Evolutionary conservation across 1,140 invertebrate genomes (phyloP).

Genomic region (Hesperophylax magnus): DNA sequence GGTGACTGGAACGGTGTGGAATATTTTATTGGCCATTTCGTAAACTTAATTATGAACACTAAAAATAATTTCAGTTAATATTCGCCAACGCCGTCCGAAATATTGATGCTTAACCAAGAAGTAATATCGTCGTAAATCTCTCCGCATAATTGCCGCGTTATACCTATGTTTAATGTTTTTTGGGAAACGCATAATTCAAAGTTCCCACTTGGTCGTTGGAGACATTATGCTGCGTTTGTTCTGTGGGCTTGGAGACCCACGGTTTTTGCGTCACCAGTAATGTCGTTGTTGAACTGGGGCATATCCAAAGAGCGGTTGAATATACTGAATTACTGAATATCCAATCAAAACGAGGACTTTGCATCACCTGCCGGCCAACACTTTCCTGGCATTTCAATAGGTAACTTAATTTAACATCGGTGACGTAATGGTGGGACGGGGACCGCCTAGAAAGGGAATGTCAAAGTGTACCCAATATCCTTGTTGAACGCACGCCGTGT

Average conservation of each 20-base stretch:
- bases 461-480: conserved; percentile 26
- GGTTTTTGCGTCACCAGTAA: conserved; percentile 15
- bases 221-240: background rate
- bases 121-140: conserved; percentile 5
- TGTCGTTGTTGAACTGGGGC: conserved; percentile 9
- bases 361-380: conserved; percentile 19
- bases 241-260: conserved; percentile 26
- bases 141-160: conserved; percentile 20
- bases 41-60: conserved; percentile 11
- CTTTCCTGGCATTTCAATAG: conserved; percentile 31
- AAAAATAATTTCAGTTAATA: background rate
- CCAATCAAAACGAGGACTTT: conserved; percentile 15
- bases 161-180: background rate
- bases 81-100: conserved; percentile 30
- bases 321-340: background rate
- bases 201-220: background rate
- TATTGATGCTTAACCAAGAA: background rate
- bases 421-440: conserved; percentile 10
- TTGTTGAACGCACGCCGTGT: background rate
- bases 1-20: background rate
- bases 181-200: conserved; percentile 27
- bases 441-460: conserved; percentile 21
- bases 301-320: background rate
- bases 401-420: conserved; percentile 12
- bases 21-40: conserved; percentile 24